Evolutionary conservation across 2,113 vertebrate genomes (phyloP), one percentile per base, ranked within the genome.

Genomic region (Cyrtonyx montezumae): DNA sequence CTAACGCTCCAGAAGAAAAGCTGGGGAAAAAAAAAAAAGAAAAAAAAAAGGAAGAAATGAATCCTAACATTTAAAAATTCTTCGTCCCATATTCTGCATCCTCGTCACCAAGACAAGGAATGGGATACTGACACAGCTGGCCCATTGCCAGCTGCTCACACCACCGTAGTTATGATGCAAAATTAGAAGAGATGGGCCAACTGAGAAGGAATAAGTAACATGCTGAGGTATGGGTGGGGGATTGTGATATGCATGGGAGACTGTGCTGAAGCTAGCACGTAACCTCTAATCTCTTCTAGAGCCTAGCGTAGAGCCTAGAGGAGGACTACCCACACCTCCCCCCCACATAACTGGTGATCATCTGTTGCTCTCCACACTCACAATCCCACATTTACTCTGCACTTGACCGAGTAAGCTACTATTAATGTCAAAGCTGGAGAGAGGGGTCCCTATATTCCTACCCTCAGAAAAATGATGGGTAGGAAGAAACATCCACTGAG

Each of bases 121-220:
- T 4, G 42, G 78, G 43, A 78, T 42, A 67, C 13, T 0, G 2
- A 32, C 23, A 53, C 3, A n/a, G 53, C 49, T 48, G 32, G 32
- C 4, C 34, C 42, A 68, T 56, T 21, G 5, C 7, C 0, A 0
- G 22, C 21, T 3, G 2, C 32, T 79, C 42, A 34, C 45, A 8
- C 8, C 22, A 4, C 11, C 13, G 2, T 1, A 20, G 16, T 32
- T 32, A 69, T 40, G 19, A 79, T 1, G 8, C 5, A 53, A 49
- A 86, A 66, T 17, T 0, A 40, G 75, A 84, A 82, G 18, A 30
- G 34, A 65, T 80, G 67, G 34, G 55, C 28, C 25, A 58, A 20
- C 46, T 48, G 36, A 51, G 71, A 49, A 43, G 28, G 9, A 36
- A 10, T 20, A 48, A 32, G 6, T 1, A 8, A 20, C 13, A 25